Evolutionary conservation across 2,888 invertebrate species (phyloP).

Genomic region (Diarsia rubi): DNA sequence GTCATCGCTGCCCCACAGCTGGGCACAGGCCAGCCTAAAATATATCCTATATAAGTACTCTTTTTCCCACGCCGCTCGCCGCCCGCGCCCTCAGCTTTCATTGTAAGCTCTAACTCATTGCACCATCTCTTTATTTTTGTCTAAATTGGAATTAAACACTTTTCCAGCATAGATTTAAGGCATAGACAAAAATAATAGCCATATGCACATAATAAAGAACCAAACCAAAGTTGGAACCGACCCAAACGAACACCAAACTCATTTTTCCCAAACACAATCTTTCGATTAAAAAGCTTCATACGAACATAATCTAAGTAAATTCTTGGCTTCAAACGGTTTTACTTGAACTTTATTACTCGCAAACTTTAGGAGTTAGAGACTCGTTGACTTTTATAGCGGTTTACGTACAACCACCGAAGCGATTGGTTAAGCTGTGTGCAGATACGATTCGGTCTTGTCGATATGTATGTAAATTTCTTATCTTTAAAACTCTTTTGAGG

Average conservation of each 20-base stretch:
- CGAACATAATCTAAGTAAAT: conserved; percentile 56
- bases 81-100: neutral
- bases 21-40: neutral
- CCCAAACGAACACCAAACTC: conserved; percentile 23
- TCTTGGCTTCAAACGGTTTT: conserved; percentile 51
- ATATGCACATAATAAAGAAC: conserved; percentile 2
- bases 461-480: conserved; percentile 65
- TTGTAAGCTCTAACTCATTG: neutral
- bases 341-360: conserved; percentile 52
- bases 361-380: conserved; percentile 74
- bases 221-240: conserved; percentile 16
- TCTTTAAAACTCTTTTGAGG: conserved; percentile 41
- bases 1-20: too few species aligned
- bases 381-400: conserved; percentile 83
- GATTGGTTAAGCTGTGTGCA: conserved; percentile 62
- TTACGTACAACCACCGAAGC: conserved; percentile 80
- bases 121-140: neutral
- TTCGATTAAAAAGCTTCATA: conserved; percentile 49
- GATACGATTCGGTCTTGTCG: conserved; percentile 55
- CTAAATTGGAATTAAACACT: neutral
- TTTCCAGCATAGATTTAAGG: neutral
- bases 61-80: neutral
- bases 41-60: neutral
- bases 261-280: conserved; percentile 37
- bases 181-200: neutral